These are phyloP conservation scores for Oryzias javanicus DNA, from an alignment of 2,113 vertebrate genomes.

Conservation along the genomic window DNA sequence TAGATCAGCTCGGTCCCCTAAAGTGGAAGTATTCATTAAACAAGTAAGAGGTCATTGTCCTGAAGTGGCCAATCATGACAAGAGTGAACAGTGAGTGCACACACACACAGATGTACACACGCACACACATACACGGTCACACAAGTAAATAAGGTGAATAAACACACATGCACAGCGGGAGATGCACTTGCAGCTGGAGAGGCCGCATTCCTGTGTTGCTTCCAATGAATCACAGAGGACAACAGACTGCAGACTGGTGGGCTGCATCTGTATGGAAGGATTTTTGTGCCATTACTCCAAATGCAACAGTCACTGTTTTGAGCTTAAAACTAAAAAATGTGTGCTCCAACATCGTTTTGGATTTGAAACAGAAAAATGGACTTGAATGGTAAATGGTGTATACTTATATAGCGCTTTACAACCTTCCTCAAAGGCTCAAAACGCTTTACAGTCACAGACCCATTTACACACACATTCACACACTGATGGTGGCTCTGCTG, in stretches of 20 bases:
- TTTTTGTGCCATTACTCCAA: no score
- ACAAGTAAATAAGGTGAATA: constrained; percentile 10
- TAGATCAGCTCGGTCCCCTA: constrained; percentile 31
- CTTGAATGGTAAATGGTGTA: no score
- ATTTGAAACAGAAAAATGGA: no score
- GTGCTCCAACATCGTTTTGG: no score
- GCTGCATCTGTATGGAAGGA: constrained; percentile 53
- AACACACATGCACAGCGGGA: constrained; percentile 32
- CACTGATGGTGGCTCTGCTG: no score
- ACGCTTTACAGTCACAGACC: no score
- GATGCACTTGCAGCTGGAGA: constrained; percentile 54
- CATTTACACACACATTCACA: no score
- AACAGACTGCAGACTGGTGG: constrained; percentile 59
- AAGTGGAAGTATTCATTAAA: constrained; percentile 60
- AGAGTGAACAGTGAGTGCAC: constrained; percentile 24
- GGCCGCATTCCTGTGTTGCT: constrained; percentile 67
- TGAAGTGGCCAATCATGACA: constrained; percentile 58
- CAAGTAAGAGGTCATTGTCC: constrained; percentile 49
- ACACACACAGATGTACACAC: not conserved
- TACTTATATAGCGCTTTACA: no score
- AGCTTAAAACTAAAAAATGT: no score
- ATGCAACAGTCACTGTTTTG: no score
- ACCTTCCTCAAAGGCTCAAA: no score
- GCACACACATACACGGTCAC: constrained; percentile 1
- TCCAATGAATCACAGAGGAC: constrained; percentile 46